Conservation (phyloP, 2,888 invertebrate species). For the Osmoderma eremita region DNA sequence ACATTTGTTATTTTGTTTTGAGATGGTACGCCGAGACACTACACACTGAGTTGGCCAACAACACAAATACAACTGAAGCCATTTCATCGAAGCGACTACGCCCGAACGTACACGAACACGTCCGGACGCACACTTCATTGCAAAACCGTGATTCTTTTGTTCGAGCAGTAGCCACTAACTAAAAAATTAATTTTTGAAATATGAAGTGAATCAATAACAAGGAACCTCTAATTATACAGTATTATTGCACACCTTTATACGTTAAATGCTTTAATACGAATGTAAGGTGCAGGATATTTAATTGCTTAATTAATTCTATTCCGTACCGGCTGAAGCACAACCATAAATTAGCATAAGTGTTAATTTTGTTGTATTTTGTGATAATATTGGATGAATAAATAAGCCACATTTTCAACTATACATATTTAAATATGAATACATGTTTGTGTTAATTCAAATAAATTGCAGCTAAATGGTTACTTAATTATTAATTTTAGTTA, state of each 20-base stretch:
- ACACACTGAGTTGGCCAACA: constrained; percentile 45
- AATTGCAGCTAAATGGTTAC: too few relatives aligned
- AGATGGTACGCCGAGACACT: constrained; percentile 41
- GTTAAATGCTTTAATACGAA: background rate
- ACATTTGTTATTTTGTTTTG: constrained; percentile 33
- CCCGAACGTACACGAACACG: constrained; percentile 38
- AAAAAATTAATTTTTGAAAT: constrained; percentile 27
- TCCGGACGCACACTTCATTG: constrained; percentile 28
- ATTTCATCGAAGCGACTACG: constrained; percentile 37
- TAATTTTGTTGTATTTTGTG: constrained; percentile 3
- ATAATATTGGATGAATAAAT: background rate
- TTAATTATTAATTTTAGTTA: too few relatives aligned
- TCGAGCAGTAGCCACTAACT: constrained; percentile 22
- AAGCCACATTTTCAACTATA: background rate
- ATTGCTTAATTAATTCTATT: background rate
- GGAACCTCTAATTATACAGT: background rate
- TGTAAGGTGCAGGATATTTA: background rate
- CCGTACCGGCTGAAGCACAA: background rate
- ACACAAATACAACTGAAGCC: constrained; percentile 45
- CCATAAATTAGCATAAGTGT: background rate
- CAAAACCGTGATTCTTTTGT: constrained; percentile 45
- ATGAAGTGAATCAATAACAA: constrained; percentile 25
- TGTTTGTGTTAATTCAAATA: too few relatives aligned
- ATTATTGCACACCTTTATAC: background rate
- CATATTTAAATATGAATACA: too few relatives aligned